These are phyloP conservation scores for Hemistola chrysoprasaria DNA, from an alignment of 2,888 invertebrate genomes.

Conservation along the genomic window DNA sequence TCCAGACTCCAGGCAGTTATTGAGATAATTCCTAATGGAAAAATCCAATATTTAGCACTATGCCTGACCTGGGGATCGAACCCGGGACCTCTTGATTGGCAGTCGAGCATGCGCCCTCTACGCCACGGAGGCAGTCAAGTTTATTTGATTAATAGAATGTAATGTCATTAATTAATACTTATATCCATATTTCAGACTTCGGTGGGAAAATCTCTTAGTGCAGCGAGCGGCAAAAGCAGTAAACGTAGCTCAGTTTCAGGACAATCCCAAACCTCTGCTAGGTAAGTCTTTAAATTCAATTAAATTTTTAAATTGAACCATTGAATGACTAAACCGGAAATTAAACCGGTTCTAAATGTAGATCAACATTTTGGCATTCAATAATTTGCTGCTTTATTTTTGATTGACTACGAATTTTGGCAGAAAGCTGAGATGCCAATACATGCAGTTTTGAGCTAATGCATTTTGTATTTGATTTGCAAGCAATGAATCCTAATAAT, in stretches of 20 bases:
- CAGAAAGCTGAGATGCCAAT: constrained; percentile 29
- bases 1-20: too few relatives aligned
- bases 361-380: constrained; percentile 50
- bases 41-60: too few relatives aligned
- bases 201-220: constrained; percentile 71
- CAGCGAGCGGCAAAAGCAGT: constrained; percentile 71
- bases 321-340: constrained; percentile 23
- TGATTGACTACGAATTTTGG: constrained; percentile 50
- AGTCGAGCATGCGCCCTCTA: too few relatives aligned
- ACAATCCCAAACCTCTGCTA: constrained; percentile 70
- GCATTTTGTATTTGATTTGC: constrained; percentile 76
- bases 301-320: constrained; percentile 22
- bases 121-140: too few relatives aligned
- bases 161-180: background rate
- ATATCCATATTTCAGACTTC: constrained; percentile 56
- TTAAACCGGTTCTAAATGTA: constrained; percentile 36
- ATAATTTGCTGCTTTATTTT: constrained; percentile 77
- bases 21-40: too few relatives aligned
- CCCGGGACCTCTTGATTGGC: too few relatives aligned
- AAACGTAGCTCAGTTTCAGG: constrained; percentile 75
- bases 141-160: too few relatives aligned
- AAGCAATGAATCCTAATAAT: constrained; percentile 35
- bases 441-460: constrained; percentile 46
- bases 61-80: too few relatives aligned
- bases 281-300: constrained; percentile 52